phyloP scores from a whole-genome alignment of 2,888 invertebrate genomes.

The Hylaea fasciaria region DNA sequence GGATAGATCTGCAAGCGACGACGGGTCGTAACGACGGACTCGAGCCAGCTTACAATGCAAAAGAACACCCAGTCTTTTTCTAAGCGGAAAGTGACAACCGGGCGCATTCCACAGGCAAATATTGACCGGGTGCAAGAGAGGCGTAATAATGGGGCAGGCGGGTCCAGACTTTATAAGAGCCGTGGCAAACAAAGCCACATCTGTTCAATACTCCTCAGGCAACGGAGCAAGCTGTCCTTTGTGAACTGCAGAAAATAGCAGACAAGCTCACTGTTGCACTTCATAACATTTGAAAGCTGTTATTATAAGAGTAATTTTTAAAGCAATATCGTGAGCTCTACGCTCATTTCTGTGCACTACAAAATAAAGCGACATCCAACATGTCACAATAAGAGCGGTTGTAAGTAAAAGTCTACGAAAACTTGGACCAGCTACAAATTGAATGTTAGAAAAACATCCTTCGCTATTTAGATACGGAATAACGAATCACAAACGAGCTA shows the following conservation, averaged over 20 bases:
- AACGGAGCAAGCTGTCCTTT: slow-evolving; percentile 21
- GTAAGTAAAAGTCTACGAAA: no score
- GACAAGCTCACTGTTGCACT: slow-evolving; percentile 1
- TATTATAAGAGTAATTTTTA: background rate
- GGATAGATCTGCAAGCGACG: slow-evolving; percentile 34
- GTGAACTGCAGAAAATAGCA: slow-evolving; percentile 11
- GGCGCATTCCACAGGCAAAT: slow-evolving; percentile 47
- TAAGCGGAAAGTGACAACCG: slow-evolving; percentile 39
- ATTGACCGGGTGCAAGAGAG: slow-evolving; percentile 53
- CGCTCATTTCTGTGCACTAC: no score
- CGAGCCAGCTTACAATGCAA: slow-evolving; percentile 35
- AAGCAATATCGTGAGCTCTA: background rate
- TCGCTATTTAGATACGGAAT: no score
- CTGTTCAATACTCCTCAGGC: slow-evolving; percentile 48
- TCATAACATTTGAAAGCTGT: background rate
- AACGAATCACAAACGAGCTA: background rate
- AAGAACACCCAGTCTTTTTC: slow-evolving; percentile 36
- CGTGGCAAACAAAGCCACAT: slow-evolving; percentile 51
- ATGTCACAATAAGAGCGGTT: no score
- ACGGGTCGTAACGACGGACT: slow-evolving; percentile 34
- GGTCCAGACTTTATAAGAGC: slow-evolving; percentile 44
- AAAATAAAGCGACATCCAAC: no score
- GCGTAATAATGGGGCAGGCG: slow-evolving; percentile 52
- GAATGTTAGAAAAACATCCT: background rate
- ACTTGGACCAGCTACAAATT: background rate